These are phyloP conservation scores for Zygaena filipendulae DNA, from an alignment of 2,888 invertebrate genomes.

Conservation along the genomic window DNA sequence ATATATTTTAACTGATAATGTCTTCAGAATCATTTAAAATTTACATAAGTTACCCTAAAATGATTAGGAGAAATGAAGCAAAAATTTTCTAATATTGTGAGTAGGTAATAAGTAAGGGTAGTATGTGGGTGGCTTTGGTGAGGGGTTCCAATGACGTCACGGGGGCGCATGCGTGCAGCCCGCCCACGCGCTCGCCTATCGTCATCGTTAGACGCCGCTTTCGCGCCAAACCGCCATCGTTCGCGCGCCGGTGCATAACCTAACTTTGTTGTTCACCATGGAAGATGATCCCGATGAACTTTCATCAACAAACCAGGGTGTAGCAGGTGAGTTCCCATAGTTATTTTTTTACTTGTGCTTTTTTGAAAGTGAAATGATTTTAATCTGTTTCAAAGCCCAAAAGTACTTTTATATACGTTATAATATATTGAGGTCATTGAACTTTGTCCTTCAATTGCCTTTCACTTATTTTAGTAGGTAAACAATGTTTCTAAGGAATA, in stretches of 20 bases:
- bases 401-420: too few species aligned
- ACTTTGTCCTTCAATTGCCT: slow-evolving; percentile 25
- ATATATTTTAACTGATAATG: too few species aligned
- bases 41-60: too few species aligned
- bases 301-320: slow-evolving; percentile 24
- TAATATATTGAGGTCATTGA: slow-evolving; percentile 32
- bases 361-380: neutral
- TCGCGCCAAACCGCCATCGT: slow-evolving; percentile 56
- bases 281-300: slow-evolving; percentile 29
- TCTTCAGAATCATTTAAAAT: too few species aligned
- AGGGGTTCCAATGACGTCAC: slow-evolving; percentile 47
- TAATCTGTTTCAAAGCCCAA: too few species aligned
- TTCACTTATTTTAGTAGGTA: slow-evolving; percentile 10
- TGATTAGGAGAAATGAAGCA: too few species aligned
- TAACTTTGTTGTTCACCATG: slow-evolving; percentile 32
- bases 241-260: slow-evolving; percentile 47
- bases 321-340: slow-evolving; percentile 43
- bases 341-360: slow-evolving; percentile 2
- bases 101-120: too few species aligned
- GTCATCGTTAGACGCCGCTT: slow-evolving; percentile 30
- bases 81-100: too few species aligned
- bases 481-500: slow-evolving; percentile 17
- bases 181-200: slow-evolving; percentile 33
- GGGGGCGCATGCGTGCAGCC: slow-evolving; percentile 45
- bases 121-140: slow-evolving; percentile 23